Base-by-base conservation (phyloP, 2,797 vertebrate species). In the Enteromius thamalakanensis region DNA sequence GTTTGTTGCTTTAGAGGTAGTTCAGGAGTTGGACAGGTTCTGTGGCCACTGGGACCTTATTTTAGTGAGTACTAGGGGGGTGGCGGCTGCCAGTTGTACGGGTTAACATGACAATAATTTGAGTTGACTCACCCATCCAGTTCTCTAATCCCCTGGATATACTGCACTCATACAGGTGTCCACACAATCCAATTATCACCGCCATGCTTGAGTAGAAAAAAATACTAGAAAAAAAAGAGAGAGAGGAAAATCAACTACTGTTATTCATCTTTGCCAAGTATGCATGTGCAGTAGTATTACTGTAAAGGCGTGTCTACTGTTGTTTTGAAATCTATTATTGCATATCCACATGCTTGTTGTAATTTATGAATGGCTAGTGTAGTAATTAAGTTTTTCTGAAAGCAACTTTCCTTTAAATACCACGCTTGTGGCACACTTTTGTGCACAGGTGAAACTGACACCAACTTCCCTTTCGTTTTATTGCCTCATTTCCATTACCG, bases 131-230 rank as follows among this genome's bases (percentile, higher is more conserved):
- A 92, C 87, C 86, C 86, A 89, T 92, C 90, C 86, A 85, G 83
- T 85, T 86, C 87, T 87, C 86, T 93, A 93, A 93, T 94, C 91
- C 93, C 85, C 86, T 87, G 89, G 92, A 92, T 89, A 90, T 90
- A 89, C 86, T 90, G 85, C 89, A 90, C 86, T 91, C 86, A 88
- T 91, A 91, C 91, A 92, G 90, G 90, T 92, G 91, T 89, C 90
- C 86, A 64, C 84, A 84, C 89, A 92, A 92, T 93, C 89, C 91
- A 90, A 90, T 91, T 91, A 93, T 81, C 87, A 87, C 81, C 79
- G 85, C 70, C 69, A 53, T 88, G 84, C 79, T 85, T 53, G 82
- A 70, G 76, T 74, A 60, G 60, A 75, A 70, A 70, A 78, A 72
- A 79, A 85, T 72, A 79, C 80, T 75, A 75, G 71, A 60, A 29